These are phyloP conservation scores for Thaleichthys pacificus DNA, from an alignment of 2,797 vertebrate genomes.

Conservation along the genomic window DNA sequence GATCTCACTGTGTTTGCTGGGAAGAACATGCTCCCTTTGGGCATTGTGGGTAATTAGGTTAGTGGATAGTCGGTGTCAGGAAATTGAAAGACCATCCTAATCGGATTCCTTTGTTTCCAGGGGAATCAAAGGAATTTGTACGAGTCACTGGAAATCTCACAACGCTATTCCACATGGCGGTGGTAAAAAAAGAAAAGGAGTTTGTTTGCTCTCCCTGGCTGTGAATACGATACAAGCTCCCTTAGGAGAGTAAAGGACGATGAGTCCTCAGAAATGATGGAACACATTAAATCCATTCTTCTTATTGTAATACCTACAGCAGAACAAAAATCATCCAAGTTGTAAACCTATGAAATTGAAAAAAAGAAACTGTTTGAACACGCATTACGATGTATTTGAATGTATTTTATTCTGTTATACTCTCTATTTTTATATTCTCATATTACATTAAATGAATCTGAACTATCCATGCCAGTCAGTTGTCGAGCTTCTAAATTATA, in stretches of 20 bases:
- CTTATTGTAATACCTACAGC: neutral
- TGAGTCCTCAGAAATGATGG: neutral
- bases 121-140: slow-evolving; percentile 91
- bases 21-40: slow-evolving; percentile 84
- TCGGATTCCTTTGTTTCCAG: slow-evolving; percentile 92
- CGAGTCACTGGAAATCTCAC: slow-evolving; percentile 87
- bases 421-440: neutral
- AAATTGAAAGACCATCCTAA: slow-evolving; percentile 98
- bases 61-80: slow-evolving; percentile 98
- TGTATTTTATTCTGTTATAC: neutral
- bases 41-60: slow-evolving; percentile 97
- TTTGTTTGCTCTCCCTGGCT: slow-evolving; percentile 66
- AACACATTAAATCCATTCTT: neutral
- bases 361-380: neutral
- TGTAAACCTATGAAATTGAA: neutral
- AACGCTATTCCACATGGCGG: slow-evolving; percentile 76
- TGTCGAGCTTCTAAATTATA: neutral
- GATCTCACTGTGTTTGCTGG: slow-evolving; percentile 88
- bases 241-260: neutral
- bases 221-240: slow-evolving; percentile 52
- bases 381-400: neutral
- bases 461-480: neutral
- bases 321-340: neutral
- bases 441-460: neutral
- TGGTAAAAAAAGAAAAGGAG: slow-evolving; percentile 57